Evolutionary conservation across 2,113 vertebrate species (phyloP).

Genomic region (Bucco capensis): DNA sequence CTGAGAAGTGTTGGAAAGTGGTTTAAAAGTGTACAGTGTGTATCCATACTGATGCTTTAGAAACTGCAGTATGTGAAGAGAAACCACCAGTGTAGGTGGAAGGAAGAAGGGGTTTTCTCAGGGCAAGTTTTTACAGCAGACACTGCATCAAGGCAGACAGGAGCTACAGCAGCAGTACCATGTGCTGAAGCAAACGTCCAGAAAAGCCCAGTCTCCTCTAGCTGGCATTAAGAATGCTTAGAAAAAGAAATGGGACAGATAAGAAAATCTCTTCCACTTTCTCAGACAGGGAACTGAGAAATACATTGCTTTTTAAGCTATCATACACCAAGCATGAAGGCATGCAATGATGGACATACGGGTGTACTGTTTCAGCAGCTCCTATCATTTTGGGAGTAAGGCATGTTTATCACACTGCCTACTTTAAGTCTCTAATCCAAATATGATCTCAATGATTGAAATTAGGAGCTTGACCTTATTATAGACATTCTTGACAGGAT

Average conservation of each 20-base stretch:
- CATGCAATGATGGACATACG: background rate
- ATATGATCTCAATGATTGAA: background rate
- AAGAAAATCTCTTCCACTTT: background rate
- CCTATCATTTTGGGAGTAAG: background rate
- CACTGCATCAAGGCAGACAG: background rate
- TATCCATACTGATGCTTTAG: background rate
- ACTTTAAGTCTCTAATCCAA: background rate
- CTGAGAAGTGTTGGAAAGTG: background rate
- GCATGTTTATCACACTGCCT: background rate
- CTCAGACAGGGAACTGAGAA: background rate
- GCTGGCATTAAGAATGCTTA: background rate
- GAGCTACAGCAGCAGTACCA: background rate
- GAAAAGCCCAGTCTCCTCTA: background rate
- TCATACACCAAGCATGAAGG: background rate
- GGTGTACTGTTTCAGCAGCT: background rate
- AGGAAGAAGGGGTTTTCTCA: background rate
- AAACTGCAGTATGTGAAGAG: background rate
- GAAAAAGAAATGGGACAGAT: background rate
- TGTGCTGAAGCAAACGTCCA: background rate
- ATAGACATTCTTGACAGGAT: background rate
- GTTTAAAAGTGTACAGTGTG: background rate
- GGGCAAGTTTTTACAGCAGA: background rate
- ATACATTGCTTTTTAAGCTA: background rate
- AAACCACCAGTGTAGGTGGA: background rate
- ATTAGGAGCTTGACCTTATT: background rate